phyloP scores from a whole-genome alignment of 1,140 invertebrate species.

The Bombus impatiens region DNA sequence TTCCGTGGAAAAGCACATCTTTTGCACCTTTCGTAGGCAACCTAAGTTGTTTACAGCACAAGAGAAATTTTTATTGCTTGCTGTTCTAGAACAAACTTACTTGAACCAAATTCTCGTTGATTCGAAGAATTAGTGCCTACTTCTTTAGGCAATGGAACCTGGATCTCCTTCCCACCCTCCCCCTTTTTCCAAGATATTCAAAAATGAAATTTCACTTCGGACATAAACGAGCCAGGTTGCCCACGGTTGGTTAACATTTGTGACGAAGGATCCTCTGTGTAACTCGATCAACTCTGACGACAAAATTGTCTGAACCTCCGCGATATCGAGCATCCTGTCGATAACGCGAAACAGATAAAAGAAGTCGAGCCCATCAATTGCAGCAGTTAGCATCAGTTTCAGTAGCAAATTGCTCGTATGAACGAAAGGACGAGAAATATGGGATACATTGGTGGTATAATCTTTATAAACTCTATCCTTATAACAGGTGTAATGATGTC shows the following conservation, averaged over 20 bases:
- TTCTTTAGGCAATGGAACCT: no score
- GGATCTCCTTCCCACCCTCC: no score
- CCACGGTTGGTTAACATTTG: not conserved
- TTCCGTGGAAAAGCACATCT: no score
- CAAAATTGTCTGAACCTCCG: not conserved
- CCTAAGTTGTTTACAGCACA: no score
- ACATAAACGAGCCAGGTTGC: no score
- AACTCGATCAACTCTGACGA: not conserved
- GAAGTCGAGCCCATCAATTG: constrained; percentile 4
- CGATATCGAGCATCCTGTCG: constrained; percentile 40
- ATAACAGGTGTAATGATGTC: not conserved
- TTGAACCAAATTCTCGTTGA: no score
- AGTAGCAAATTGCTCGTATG: not conserved
- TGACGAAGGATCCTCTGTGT: not conserved
- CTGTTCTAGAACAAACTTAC: no score
- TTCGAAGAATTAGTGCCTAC: no score
- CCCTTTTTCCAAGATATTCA: no score
- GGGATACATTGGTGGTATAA: not conserved
- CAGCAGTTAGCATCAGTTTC: not conserved
- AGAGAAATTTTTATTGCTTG: no score
- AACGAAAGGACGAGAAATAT: not conserved
- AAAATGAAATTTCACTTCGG: no score
- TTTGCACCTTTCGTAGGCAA: no score
- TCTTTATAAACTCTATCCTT: not conserved
- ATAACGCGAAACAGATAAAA: not conserved